phyloP scores from a whole-genome alignment of 2,888 invertebrate species.

The Hydraecia micacea region DNA sequence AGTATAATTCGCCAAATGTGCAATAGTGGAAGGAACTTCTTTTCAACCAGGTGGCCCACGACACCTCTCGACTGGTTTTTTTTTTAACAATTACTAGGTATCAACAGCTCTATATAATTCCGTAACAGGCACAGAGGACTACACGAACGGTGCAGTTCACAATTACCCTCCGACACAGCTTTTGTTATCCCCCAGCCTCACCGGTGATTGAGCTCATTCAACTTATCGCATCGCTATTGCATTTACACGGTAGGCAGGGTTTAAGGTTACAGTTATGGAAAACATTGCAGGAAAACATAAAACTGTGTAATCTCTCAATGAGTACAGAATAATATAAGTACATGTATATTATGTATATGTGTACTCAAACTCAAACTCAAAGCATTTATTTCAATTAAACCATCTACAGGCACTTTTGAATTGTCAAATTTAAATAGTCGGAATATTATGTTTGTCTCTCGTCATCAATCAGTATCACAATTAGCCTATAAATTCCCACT shows the following conservation, averaged over 20 bases:
- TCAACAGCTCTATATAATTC: constrained; percentile 20
- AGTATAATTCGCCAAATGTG: background rate
- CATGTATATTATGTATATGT: no score
- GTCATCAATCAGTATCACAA: no score
- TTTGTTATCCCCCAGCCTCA: constrained; percentile 51
- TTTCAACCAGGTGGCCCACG: background rate
- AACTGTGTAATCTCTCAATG: background rate
- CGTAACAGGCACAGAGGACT: background rate
- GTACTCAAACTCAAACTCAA: no score
- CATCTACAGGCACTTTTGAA: no score
- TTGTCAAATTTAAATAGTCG: no score
- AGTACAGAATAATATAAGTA: background rate
- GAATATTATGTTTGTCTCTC: no score
- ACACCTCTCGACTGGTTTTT: background rate
- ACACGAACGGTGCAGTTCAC: constrained; percentile 31
- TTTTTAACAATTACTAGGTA: background rate
- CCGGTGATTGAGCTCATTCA: constrained; percentile 58
- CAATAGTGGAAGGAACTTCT: background rate
- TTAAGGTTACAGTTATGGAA: background rate
- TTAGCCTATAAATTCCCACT: no score
- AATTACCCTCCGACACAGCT: constrained; percentile 50
- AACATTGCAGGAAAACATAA: background rate
- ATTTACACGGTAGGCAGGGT: constrained; percentile 10
- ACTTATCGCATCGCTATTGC: constrained; percentile 15
- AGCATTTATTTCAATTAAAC: no score